Base-by-base conservation (phyloP, 2,888 invertebrate species). In the Meloe dianella region DNA sequence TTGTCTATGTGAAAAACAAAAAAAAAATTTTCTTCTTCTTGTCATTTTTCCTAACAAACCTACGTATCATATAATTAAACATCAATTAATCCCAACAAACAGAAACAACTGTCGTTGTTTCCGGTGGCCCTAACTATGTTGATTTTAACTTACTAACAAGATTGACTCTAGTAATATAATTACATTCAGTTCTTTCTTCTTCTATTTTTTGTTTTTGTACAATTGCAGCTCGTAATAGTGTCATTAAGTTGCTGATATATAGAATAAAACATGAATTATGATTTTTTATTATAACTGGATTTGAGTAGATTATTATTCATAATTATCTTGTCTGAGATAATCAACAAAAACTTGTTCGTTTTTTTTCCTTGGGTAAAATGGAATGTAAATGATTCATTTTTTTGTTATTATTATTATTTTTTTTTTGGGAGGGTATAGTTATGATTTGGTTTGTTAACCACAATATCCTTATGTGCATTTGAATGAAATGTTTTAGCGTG, bases 61-160 rank as follows among this genome's bases (percentile, higher is more conserved):
- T 47, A 38, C 61, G 61, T 62, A 64, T 64, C 62, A 29, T 62
- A 62, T 69, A 69, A 69, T 69, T 69, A 69, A 69, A 69, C 66
- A 66, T 60, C 69, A 69, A 69, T 69, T 69, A 69, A 69, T 69
- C 66, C 59, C 29, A 59, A 62, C 65, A 60, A 64, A 69, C 66
- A 60, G 61, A 63, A 65, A 63, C 68, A 68, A 65, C 63, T n/a
- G n/a, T n/a, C 56, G 61, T 29, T 57, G 66, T 62, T 69, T 69
- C 69, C 69, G 69, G 69, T 66, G 63, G 35, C 61, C 60, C 63
- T 67, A 66, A 66, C 66, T 62, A 67, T 67, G 66, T 67, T 67
- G 66, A 59, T 67, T 60, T 61, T 35, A 63, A 57, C 17, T 57
- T 38, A 62, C 66, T 67, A 67, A 67, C 66, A 67, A 67, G 66